Evolutionary conservation across 1,140 invertebrate genomes (phyloP).

Genomic region (Aphelinus certus): DNA sequence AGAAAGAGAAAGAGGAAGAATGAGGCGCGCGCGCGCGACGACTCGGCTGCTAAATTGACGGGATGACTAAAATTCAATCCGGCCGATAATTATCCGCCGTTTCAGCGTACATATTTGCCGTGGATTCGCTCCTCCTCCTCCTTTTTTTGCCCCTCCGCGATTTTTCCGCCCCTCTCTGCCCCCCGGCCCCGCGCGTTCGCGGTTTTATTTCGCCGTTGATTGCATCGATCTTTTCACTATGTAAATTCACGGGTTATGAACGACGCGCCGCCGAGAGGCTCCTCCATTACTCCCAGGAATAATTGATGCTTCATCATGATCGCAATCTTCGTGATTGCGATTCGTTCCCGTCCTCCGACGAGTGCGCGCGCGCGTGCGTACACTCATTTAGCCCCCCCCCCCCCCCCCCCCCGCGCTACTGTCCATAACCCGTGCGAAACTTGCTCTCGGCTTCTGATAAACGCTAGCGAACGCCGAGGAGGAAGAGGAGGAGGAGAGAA

Average conservation of each 20-base stretch:
- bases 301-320: too few species aligned
- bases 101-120: background rate
- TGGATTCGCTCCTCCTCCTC: background rate
- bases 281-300: too few species aligned
- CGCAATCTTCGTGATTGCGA: too few species aligned
- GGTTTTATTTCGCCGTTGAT: too few species aligned
- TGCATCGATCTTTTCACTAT: too few species aligned
- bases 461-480: background rate
- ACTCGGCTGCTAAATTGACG: slow-evolving; percentile 17
- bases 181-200: too few species aligned
- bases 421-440: background rate
- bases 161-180: too few species aligned
- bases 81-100: slow-evolving; percentile 14
- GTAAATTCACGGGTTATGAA: too few species aligned
- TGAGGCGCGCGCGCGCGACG: slow-evolving; percentile 1
- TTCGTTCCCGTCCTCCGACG: too few species aligned
- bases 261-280: too few species aligned
- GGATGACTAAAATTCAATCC: slow-evolving; percentile 26
- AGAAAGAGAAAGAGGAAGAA: background rate
- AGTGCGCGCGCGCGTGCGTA: too few species aligned
- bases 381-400: too few species aligned
- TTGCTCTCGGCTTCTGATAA: slow-evolving; percentile 3
- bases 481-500: background rate
- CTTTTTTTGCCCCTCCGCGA: background rate
- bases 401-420: background rate